Percentiles rank a stretch among this genome's conserved stretches.
phyloP scores from a whole-genome alignment of 2,888 invertebrate genomes.

The Invenusta paracnida region DNA sequence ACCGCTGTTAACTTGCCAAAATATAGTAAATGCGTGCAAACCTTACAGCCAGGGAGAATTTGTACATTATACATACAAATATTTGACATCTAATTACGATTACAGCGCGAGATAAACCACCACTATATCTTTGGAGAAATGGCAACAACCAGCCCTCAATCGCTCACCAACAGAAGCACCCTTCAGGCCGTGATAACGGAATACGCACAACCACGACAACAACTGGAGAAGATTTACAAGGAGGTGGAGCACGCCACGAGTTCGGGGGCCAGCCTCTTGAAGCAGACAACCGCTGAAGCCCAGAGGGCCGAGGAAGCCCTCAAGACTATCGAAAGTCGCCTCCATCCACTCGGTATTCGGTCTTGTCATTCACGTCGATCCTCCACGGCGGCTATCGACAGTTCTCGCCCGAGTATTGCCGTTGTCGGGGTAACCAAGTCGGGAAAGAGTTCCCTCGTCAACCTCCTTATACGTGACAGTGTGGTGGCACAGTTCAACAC shows the following conservation, averaged over 20 bases:
- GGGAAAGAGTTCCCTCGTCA: conserved; percentile 38
- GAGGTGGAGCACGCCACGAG: neutral
- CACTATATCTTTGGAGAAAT: too few species aligned
- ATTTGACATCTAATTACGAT: too few species aligned
- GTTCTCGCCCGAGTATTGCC: neutral
- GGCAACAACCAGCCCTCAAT: too few species aligned
- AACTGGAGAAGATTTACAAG: neutral
- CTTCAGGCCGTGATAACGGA: too few species aligned
- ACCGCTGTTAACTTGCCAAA: too few species aligned
- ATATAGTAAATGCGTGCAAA: too few species aligned
- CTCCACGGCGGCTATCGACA: neutral
- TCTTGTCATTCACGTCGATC: neutral
- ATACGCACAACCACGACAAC: neutral
- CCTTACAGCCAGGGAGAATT: too few species aligned
- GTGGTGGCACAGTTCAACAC: neutral
- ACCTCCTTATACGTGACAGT: neutral
- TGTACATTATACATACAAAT: too few species aligned
- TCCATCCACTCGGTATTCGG: neutral
- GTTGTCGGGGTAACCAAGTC: neutral
- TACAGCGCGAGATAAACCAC: too few species aligned
- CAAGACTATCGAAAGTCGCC: neutral
- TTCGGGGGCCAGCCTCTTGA: neutral
- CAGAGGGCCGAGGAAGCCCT: neutral
- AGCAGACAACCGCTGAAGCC: neutral
- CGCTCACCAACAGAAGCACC: too few species aligned